Conservation (phyloP, 2,113 vertebrate genomes). For the Nannobrachium achirus region DNA sequence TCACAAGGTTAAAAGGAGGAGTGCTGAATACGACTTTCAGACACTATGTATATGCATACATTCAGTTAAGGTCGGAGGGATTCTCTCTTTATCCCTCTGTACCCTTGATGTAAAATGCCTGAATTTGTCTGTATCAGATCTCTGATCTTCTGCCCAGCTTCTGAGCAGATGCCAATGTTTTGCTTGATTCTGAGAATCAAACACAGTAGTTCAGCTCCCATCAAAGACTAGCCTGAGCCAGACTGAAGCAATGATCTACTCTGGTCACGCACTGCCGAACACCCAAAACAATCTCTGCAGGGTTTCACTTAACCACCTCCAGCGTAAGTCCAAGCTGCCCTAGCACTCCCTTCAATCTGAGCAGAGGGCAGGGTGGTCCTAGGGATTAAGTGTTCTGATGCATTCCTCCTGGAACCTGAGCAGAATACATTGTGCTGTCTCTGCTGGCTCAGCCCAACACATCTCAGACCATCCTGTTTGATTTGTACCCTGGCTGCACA, state of each 20-base stretch:
- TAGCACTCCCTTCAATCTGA: background rate
- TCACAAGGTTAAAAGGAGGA: background rate
- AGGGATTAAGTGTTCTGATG: background rate
- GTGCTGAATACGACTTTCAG: background rate
- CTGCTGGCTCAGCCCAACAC: background rate
- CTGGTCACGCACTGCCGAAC: slow-evolving; percentile 10
- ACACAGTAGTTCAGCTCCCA: background rate
- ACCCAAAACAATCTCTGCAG: slow-evolving; percentile 2
- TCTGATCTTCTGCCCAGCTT: background rate
- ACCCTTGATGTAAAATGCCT: background rate
- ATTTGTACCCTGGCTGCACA: too few species aligned
- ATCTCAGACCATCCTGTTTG: background rate
- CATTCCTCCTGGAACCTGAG: background rate
- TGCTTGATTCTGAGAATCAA: slow-evolving; percentile 12
- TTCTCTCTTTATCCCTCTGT: background rate
- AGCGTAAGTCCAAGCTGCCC: background rate
- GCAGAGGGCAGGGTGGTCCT: background rate
- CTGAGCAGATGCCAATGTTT: slow-evolving; percentile 19
- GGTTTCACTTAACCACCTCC: background rate
- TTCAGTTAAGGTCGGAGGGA: background rate
- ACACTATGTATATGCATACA: background rate
- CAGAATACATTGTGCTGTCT: slow-evolving; percentile 1
- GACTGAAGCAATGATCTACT: slow-evolving; percentile 8
- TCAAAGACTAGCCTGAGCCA: slow-evolving; percentile 13
- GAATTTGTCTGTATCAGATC: background rate